phyloP scores from a whole-genome alignment of 2,113 vertebrate genomes.

The Microtus oregoni region DNA sequence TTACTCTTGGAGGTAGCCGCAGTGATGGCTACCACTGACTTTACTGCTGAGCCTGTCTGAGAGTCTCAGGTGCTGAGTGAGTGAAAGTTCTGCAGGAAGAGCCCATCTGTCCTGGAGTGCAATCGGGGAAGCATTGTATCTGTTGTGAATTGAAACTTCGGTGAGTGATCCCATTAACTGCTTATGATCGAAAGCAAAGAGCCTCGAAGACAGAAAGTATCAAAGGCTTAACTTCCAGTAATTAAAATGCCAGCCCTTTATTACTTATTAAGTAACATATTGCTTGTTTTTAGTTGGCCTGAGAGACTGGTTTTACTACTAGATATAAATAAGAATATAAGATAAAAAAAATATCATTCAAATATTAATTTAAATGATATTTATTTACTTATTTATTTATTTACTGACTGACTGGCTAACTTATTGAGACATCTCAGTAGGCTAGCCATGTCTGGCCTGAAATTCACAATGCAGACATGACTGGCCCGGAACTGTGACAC shows the following conservation, averaged over 20 bases:
- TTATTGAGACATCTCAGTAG: neutral
- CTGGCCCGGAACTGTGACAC: neutral
- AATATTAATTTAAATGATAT: neutral
- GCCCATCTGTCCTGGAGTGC: neutral
- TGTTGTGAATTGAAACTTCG: neutral
- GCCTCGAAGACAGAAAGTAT: neutral
- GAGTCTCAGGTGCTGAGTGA: neutral
- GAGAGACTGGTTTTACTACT: neutral
- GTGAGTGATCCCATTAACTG: neutral
- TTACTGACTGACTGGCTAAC: neutral
- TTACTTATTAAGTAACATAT: neutral
- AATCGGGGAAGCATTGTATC: neutral
- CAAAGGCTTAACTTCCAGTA: neutral
- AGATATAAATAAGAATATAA: neutral
- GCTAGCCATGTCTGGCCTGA: no score
- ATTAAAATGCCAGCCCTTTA: neutral
- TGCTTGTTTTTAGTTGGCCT: neutral
- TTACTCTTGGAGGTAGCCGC: constrained; percentile 84
- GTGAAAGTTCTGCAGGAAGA: neutral
- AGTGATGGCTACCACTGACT: constrained; percentile 76
- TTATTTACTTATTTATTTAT: neutral
- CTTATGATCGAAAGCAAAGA: constrained; percentile 33
- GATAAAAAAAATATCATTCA: neutral
- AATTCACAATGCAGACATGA: neutral
- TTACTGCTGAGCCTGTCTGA: constrained; percentile 25